Evolutionary conservation across 2,888 invertebrate genomes (phyloP), one percentile per base, ranked within the genome.

Genomic region (Nemotelus pantherinus): DNA sequence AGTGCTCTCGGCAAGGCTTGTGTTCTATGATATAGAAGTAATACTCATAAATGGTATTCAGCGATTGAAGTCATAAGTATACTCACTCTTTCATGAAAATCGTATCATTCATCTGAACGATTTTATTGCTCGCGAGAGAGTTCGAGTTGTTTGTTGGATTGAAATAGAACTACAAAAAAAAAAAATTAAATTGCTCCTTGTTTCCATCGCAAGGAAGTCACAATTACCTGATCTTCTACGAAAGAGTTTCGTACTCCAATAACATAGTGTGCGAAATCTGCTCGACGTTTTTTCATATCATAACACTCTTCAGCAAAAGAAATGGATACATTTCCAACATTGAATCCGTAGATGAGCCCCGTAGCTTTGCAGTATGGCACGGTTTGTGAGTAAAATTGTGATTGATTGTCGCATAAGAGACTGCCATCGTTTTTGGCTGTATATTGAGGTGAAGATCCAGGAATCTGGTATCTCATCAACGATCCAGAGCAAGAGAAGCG

Each of bases 251-350:
- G 53, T 9, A 55, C 70, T 5, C 70, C 70, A 2, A 55, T 25
- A 3, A 70, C 55, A 55, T 70, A 70, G 43, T 70, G 70, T 2
- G 55, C 50, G 55, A 70, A 70, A 53, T 70, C 70, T 10, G 70
- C 55, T 43, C 55, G 70, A 2, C 44, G 25, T 10, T 70, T 70
- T 43, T 55, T 70, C 10, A 70, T 55, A 43, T 70, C 55, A 55
- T 53, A 55, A n/a, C 70, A 70, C 7, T 55, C 5, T 5, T 70
- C 44, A 2, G 41, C 70, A 43, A 70, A 70, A 2, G 47, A 4
- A 4, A 70, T 55, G 2, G 70, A 70, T 2, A 5, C 41, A 41
- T 53, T 70, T 5, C 55, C 55, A n/a, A 65, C 25, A 63, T 63
- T 63, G 41, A 63, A 63, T 70, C 70, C 70, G 9, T 70, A 70